Percentiles rank a stretch among this genome's conserved stretches.
Evolutionary conservation across 2,113 vertebrate species (phyloP).

Genomic region (Gambusia holbrooki): DNA sequence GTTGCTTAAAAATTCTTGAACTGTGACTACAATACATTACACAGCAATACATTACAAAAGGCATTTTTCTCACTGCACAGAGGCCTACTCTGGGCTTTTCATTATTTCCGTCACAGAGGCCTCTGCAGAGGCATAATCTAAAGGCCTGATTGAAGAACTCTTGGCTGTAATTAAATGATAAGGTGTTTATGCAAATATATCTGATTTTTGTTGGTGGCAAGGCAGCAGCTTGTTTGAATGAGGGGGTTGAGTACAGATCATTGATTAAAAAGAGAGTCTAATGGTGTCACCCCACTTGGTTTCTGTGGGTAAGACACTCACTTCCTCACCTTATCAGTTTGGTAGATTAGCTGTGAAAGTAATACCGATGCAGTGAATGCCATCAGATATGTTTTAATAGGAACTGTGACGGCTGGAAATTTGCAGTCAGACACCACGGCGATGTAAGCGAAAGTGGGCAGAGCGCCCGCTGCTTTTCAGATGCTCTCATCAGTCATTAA

Average conservation of each 20-base stretch:
- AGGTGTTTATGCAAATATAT: slow-evolving; percentile 75
- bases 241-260: slow-evolving; percentile 49
- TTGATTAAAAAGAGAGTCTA: slow-evolving; percentile 65
- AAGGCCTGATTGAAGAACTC: slow-evolving; percentile 58
- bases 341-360: slow-evolving; percentile 66
- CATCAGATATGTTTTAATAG: slow-evolving; percentile 66
- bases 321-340: slow-evolving; percentile 63
- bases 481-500: slow-evolving; percentile 56
- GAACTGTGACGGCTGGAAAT: slow-evolving; percentile 37
- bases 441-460: slow-evolving; percentile 11
- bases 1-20: not conserved
- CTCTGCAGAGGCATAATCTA: slow-evolving; percentile 56
- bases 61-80: not conserved
- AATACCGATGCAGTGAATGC: slow-evolving; percentile 57
- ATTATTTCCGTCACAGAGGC: slow-evolving; percentile 39
- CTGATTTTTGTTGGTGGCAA: slow-evolving; percentile 61
- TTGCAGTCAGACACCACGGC: slow-evolving; percentile 26
- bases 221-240: slow-evolving; percentile 57
- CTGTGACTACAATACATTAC: not conserved
- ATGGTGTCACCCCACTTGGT: slow-evolving; percentile 61
- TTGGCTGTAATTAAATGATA: slow-evolving; percentile 75
- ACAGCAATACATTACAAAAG: not conserved
- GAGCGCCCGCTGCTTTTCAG: slow-evolving; percentile 27
- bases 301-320: slow-evolving; percentile 63
- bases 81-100: slow-evolving; percentile 22